phyloP scores from a whole-genome alignment of 1,140 invertebrate genomes.

The Nixonia krombeini region DNA sequence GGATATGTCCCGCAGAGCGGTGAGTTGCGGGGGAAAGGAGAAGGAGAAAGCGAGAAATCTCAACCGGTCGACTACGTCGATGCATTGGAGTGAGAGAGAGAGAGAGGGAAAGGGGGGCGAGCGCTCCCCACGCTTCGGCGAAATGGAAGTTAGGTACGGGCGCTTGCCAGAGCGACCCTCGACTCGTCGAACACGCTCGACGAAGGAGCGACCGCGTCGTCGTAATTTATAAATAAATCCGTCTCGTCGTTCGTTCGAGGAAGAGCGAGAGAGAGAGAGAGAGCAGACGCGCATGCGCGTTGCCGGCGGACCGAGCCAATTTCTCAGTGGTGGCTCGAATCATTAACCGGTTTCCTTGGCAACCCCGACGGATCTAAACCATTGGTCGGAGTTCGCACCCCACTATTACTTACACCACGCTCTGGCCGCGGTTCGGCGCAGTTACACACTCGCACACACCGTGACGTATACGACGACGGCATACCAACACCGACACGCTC shows the following conservation, averaged over 20 bases:
- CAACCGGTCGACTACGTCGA: too few species aligned
- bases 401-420: slow-evolving; percentile 41
- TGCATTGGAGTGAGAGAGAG: background rate
- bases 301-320: slow-evolving; percentile 54
- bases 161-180: background rate
- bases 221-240: slow-evolving; percentile 2
- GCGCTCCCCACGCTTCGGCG: background rate
- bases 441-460: slow-evolving; percentile 19
- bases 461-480: background rate
- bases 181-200: background rate
- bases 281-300: slow-evolving; percentile 26
- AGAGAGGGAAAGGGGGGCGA: slow-evolving; percentile 2
- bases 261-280: slow-evolving; percentile 4
- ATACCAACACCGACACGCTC: slow-evolving; percentile 2
- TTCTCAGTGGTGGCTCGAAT: slow-evolving; percentile 69
- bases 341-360: slow-evolving; percentile 71
- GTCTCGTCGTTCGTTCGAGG: slow-evolving; percentile 17
- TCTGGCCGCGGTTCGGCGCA: slow-evolving; percentile 26
- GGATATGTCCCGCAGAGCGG: too few species aligned
- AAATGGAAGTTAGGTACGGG: background rate
- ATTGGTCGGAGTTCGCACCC: slow-evolving; percentile 59
- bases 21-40: background rate
- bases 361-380: slow-evolving; percentile 60
- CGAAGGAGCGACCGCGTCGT: slow-evolving; percentile 4
- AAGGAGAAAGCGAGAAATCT: too few species aligned